A percentile compares a stretch with the other conserved stretches of the same genome.
phyloP scores from a whole-genome alignment of 2,888 invertebrate genomes.

The Byasa hedistus region DNA sequence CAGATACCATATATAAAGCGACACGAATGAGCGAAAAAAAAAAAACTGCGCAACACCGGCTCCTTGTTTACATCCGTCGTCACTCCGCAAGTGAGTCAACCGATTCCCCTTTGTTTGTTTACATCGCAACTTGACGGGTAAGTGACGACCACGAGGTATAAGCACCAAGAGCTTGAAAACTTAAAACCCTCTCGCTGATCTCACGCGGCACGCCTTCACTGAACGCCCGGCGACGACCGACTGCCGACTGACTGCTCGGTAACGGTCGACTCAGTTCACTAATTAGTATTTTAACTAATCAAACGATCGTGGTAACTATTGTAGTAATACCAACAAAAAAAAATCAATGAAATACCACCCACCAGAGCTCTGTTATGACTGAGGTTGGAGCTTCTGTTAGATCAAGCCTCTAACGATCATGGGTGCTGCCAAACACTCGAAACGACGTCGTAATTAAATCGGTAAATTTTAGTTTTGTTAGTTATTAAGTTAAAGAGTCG shows the following conservation, averaged over 20 bases:
- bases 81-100: constrained; percentile 48
- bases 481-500: too few species aligned
- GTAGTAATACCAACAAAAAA: too few species aligned
- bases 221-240: constrained; percentile 58
- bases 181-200: not conserved
- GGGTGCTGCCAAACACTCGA: too few species aligned
- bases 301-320: too few species aligned
- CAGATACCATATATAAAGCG: constrained; percentile 2
- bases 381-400: too few species aligned
- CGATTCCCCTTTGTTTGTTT: constrained; percentile 58
- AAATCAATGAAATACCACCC: too few species aligned
- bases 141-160: constrained; percentile 32
- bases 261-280: not conserved
- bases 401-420: too few species aligned
- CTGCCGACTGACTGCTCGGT: not conserved
- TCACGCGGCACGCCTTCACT: constrained; percentile 45
- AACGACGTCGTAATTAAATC: too few species aligned
- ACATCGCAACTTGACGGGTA: constrained; percentile 46
- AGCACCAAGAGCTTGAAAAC: not conserved
- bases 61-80: constrained; percentile 47
- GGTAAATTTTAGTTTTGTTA: too few species aligned
- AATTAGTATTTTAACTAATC: constrained; percentile 1
- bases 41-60: not conserved
- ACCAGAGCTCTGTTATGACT: too few species aligned
- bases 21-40: too few species aligned